A percentile compares a stretch with the other conserved stretches of the same genome.
Conservation (phyloP, 2,888 invertebrate species). For the Frankliniella intonsa region DNA sequence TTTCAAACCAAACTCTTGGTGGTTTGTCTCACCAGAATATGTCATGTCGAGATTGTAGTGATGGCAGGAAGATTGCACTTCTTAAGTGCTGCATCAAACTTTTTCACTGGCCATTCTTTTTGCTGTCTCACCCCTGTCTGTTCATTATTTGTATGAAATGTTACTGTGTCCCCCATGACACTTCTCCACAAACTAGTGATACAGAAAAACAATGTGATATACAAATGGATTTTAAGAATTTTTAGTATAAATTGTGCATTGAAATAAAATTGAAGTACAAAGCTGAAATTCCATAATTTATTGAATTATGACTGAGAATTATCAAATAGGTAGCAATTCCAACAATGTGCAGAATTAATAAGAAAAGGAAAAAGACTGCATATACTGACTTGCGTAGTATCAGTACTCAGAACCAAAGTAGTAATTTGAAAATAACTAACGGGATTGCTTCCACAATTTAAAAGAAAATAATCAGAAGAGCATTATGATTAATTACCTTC, state of each 20-base stretch:
- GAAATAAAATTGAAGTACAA: not conserved
- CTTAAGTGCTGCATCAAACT: no score
- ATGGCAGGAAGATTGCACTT: no score
- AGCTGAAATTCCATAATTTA: not conserved
- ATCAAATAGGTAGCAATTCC: not conserved
- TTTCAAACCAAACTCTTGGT: slow-evolving; percentile 68
- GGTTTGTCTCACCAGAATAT: slow-evolving; percentile 69
- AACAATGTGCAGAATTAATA: not conserved
- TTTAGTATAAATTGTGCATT: not conserved
- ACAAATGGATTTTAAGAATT: not conserved
- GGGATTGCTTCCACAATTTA: not conserved
- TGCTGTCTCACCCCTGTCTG: no score
- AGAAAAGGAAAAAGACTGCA: not conserved
- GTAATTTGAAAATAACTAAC: not conserved
- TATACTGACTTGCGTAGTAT: not conserved
- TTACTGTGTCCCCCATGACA: no score
- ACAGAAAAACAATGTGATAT: no score
- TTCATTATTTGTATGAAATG: no score
- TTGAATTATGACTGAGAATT: not conserved
- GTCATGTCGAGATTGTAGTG: slow-evolving; percentile 48
- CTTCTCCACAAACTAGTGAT: no score
- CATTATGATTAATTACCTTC: no score
- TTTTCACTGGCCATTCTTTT: no score
- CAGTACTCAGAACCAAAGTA: not conserved
- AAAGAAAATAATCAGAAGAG: not conserved